Base-by-base conservation (phyloP, 2,888 invertebrate genomes). In the Parnassius orleans region DNA sequence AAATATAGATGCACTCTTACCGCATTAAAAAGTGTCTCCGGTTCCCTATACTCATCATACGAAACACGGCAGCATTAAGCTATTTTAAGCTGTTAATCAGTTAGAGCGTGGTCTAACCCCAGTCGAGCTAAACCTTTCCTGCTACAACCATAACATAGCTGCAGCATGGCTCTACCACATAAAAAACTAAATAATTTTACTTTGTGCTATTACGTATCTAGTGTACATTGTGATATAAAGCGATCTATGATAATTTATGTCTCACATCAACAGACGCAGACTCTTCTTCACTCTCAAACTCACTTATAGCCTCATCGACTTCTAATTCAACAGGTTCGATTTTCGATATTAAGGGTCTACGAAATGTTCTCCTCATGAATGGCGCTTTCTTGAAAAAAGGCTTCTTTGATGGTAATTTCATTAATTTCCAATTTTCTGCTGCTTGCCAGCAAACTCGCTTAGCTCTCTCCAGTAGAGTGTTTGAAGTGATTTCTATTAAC, bases 391-490 rank as follows among this genome's bases (percentile, higher is more conserved):
- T 63, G 14, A 14, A 19, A 7, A 43, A 46, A n/a, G 11, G 42
- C 15, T 41, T 60, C 24, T 55, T 60, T 44, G 63, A 44, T 19
- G 48, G 46, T 10, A n/a, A 57, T 5, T 56, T 52, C 14, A 63
- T 63, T 33, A 63, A 43, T 33, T 41, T 60, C 63, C 59, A 60
- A 42, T 63, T 63, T 5, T 63, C 56, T 9, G 56, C 63, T 9
- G 63, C 63, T 9, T 50, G 51, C 33, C 42, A 41, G 24, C 43
- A 60, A 46, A 63, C 48, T 5, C 63, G 56, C n/a, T 63, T 60
- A 15, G 60, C 63, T 9, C 60, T 60, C 43, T 63, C 56, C 14
- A 63, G 43, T 10, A 63, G 42, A 10, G 59, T 48, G 3, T 14
- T 56, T 43, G 60, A 55, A 53, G 53, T 52, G 1, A 47, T 60